These are phyloP conservation scores for Nebria brevicollis DNA, from an alignment of 2,888 invertebrate species.

Conservation along the genomic window DNA sequence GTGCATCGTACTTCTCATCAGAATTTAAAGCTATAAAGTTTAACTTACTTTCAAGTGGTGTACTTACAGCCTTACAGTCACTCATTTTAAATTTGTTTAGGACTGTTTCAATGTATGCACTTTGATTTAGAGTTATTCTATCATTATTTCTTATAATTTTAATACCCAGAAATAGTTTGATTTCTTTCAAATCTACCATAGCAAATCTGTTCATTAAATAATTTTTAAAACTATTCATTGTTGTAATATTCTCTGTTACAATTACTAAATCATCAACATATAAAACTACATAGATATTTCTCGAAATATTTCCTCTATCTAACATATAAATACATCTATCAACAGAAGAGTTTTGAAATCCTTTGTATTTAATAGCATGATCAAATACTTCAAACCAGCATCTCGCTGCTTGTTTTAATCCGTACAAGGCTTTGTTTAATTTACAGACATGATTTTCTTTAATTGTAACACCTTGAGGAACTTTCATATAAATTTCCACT, in stretches of 20 bases:
- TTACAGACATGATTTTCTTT: slow-evolving; percentile 5
- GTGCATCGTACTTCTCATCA: not conserved
- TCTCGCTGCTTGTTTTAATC: slow-evolving; percentile 12
- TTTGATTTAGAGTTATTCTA: slow-evolving; percentile 32
- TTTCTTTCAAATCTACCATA: slow-evolving; percentile 33
- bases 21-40: not conserved
- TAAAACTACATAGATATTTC: not conserved
- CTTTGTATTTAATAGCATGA: not conserved
- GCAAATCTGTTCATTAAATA: slow-evolving; percentile 23
- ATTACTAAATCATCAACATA: slow-evolving; percentile 33
- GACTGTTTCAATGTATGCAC: slow-evolving; percentile 30
- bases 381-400: not conserved
- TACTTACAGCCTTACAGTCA: slow-evolving; percentile 30
- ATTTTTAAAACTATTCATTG: not conserved
- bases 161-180: slow-evolving; percentile 38
- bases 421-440: slow-evolving; percentile 14
- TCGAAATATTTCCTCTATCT: not conserved
- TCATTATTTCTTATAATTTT: slow-evolving; percentile 30
- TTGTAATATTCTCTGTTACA: not conserved
- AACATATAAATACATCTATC: slow-evolving; percentile 13
- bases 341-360: not conserved
- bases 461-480: not conserved
- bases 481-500: not conserved
- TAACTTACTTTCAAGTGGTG: slow-evolving; percentile 28
- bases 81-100: slow-evolving; percentile 42